These are phyloP conservation scores for Clarias macrocephalus DNA, from an alignment of 2,113 vertebrate genomes.

Conservation along the genomic window DNA sequence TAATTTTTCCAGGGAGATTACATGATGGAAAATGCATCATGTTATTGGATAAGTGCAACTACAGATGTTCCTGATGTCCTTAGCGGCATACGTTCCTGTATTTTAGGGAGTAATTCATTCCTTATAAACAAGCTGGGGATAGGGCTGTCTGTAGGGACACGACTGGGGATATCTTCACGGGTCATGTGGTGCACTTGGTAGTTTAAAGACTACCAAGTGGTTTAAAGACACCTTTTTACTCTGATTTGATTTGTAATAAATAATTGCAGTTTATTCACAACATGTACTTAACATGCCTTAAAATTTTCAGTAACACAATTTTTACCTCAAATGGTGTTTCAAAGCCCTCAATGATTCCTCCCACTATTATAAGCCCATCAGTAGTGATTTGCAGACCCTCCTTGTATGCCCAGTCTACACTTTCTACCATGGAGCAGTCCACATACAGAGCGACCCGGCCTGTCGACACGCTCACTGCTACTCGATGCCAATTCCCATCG, in stretches of 20 bases:
- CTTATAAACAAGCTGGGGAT: constrained; percentile 29
- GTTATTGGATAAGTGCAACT: constrained; percentile 53
- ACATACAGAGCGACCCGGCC: constrained; percentile 75
- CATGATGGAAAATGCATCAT: constrained; percentile 55
- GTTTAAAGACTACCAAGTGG: constrained; percentile 6
- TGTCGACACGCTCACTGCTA: constrained; percentile 78
- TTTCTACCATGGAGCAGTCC: constrained; percentile 83
- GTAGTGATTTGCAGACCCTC: constrained; percentile 72
- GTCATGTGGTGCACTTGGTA: constrained; percentile 10
- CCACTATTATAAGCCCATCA: constrained; percentile 78
- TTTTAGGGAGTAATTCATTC: constrained; percentile 30
- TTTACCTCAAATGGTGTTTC: constrained; percentile 85
- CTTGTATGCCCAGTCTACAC: constrained; percentile 77
- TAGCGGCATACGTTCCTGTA: background rate
- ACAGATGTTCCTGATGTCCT: constrained; percentile 58
- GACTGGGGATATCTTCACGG: constrained; percentile 41
- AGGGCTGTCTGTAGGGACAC: constrained; percentile 14
- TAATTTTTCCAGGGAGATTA: constrained; percentile 26
- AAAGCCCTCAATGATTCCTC: constrained; percentile 76
- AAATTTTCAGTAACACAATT: background rate
- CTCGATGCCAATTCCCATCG: constrained; percentile 80
- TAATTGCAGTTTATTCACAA: background rate
- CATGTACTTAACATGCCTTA: background rate
- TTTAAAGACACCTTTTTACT: background rate
- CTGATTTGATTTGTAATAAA: background rate